Evolutionary conservation across 2,113 vertebrate genomes (phyloP).

Genomic region (Prinia subflava): DNA sequence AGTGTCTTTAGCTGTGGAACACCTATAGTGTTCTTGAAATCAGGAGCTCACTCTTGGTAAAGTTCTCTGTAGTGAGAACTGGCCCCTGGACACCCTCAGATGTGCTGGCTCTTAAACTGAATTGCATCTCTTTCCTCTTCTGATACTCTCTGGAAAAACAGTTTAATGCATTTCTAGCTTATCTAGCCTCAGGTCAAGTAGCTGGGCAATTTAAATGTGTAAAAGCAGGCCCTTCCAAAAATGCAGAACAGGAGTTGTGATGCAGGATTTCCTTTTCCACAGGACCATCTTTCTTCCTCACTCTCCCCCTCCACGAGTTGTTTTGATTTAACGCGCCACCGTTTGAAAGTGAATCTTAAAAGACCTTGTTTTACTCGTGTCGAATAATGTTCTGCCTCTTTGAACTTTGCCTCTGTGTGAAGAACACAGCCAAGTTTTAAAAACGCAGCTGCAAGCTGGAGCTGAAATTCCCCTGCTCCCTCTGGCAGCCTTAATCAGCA

Average conservation of each 20-base stretch:
- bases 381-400: slow-evolving; percentile 60
- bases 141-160: not conserved
- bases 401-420: slow-evolving; percentile 51
- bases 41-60: not conserved
- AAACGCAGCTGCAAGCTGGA: slow-evolving; percentile 29
- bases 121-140: not conserved
- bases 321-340: slow-evolving; percentile 4
- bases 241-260: not conserved
- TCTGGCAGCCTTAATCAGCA: slow-evolving; percentile 50
- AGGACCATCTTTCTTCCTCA: not conserved
- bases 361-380: slow-evolving; percentile 54
- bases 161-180: not conserved
- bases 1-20: not conserved
- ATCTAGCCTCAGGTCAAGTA: not conserved
- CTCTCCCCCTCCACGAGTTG: not conserved
- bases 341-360: slow-evolving; percentile 60
- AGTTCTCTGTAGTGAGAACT: not conserved
- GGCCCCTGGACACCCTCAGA: not conserved
- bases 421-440: slow-evolving; percentile 40
- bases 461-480: slow-evolving; percentile 41
- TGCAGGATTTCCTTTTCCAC: not conserved
- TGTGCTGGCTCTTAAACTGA: not conserved
- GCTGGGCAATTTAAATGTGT: not conserved
- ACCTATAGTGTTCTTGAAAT: not conserved
- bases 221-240: not conserved